These are phyloP conservation scores for Pygoscelis adeliae DNA, from an alignment of 2,113 vertebrate species.

Conservation along the genomic window DNA sequence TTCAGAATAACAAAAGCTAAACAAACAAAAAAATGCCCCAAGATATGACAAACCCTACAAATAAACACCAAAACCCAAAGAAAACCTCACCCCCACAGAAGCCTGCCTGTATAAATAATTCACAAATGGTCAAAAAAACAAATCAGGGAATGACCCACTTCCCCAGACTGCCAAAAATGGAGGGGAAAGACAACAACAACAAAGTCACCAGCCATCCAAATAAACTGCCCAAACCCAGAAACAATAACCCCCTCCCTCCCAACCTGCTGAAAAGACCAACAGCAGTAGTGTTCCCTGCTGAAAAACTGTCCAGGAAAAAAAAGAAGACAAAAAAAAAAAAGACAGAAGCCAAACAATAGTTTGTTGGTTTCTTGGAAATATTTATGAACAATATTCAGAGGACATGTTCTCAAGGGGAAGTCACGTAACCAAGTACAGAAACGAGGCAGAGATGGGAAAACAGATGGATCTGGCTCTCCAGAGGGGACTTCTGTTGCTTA, in stretches of 20 bases:
- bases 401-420: slow-evolving; percentile 23
- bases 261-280: not conserved
- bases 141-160: not conserved
- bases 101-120: not conserved
- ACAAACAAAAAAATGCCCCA: not conserved
- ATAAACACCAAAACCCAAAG: not conserved
- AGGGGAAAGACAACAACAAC: not conserved
- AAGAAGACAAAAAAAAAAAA: not conserved
- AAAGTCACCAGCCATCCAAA: not conserved
- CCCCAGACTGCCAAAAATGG: not conserved
- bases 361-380: slow-evolving; percentile 49
- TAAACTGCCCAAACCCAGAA: not conserved
- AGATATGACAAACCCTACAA: not conserved
- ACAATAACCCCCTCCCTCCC: not conserved
- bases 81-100: not conserved
- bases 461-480: not conserved
- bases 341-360: slow-evolving; percentile 2
- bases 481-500: not conserved
- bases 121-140: not conserved
- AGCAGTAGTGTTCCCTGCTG: not conserved
- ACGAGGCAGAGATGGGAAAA: not conserved
- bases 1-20: not conserved
- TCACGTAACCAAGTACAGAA: not conserved
- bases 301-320: not conserved
- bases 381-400: not conserved